phyloP scores from a whole-genome alignment of 2,113 vertebrate genomes.

The Lampris incognitus region DNA sequence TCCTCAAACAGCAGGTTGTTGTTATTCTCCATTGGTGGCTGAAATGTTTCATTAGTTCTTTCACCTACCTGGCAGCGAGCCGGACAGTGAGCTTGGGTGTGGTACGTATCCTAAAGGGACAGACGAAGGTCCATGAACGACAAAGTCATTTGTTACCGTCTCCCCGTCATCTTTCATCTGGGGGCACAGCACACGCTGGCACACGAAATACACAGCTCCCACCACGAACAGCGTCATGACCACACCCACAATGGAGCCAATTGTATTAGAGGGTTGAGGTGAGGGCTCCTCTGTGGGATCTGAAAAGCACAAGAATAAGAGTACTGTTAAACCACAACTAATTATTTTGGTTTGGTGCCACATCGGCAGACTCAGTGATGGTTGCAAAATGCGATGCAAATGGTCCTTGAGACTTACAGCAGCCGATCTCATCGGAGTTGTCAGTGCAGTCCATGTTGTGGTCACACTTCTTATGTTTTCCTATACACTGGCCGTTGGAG shows the following conservation, averaged over 20 bases:
- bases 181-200: conserved; percentile 94
- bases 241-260: conserved; percentile 94
- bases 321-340: not conserved
- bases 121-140: conserved; percentile 91
- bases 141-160: conserved; percentile 94
- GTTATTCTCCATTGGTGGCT: no score
- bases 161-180: conserved; percentile 97
- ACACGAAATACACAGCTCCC: conserved; percentile 94
- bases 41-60: no score
- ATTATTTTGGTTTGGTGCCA: no score
- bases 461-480: conserved; percentile 96
- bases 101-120: conserved; percentile 96
- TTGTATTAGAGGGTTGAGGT: conserved; percentile 89
- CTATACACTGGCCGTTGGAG: conserved; percentile 92
- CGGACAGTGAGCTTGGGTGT: conserved; percentile 91
- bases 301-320: conserved; percentile 62
- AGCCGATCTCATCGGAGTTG: conserved; percentile 93
- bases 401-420: conserved; percentile 88
- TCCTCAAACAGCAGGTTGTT: not conserved
- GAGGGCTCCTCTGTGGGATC: conserved; percentile 94
- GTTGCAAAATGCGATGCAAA: no score
- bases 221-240: conserved; percentile 94
- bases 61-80: conserved; percentile 90
- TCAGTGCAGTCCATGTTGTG: conserved; percentile 94
- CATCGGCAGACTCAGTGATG: not conserved